Base-by-base conservation (phyloP, 2,888 invertebrate species). In the Pardosa pseudoannulata region DNA sequence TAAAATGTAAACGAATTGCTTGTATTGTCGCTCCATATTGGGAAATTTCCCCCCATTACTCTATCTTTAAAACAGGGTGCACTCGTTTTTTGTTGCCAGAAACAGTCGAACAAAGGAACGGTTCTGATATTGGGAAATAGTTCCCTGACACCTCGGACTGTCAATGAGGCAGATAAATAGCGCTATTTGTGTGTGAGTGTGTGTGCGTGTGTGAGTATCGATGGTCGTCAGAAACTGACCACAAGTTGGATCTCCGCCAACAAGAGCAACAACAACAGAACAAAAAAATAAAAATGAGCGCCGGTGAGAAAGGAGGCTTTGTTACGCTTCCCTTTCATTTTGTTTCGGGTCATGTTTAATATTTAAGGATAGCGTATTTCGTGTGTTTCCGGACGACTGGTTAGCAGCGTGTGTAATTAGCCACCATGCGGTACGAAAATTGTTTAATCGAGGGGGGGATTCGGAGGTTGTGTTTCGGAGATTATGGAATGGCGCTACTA, bases 201-300 rank as follows among this genome's bases (percentile, higher is more conserved):
- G 56, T 56, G 23, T 56, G n/a, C n/a, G n/a, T n/a, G n/a, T n/a
- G n/a, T n/a, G 56, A 56, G 56, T 56, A 56, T 56, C 56, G 56
- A 56, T 56, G 23, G 56, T 56, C 56, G 56, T 56, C 56, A 56
- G 56, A 56, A 56, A 56, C 19, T 56, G 56, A 56, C 56, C 56
- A 23, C 56, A 56, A 56, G 23, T 56, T 56, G 56, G 56, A 23
- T 23, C 56, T 6, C 5, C 11, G 56, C 56, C 56, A 56, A 56
- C 23, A 16, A 23, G 56, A 5, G n/a, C n/a, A n/a, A n/a, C n/a
- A n/a, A n/a, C n/a, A n/a, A n/a, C n/a, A n/a, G n/a, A n/a, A n/a
- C n/a, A n/a, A n/a, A n/a, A n/a, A n/a, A n/a, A n/a, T 46, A 46
- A n/a, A 46, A 5, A 16, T 9, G 16, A n/a, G 41, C 16, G 16